A percentile compares a stretch with the other conserved stretches of the same genome.
These are phyloP conservation scores for Opisthocomus hoazin DNA, from an alignment of 2,113 vertebrate species.

Conservation along the genomic window DNA sequence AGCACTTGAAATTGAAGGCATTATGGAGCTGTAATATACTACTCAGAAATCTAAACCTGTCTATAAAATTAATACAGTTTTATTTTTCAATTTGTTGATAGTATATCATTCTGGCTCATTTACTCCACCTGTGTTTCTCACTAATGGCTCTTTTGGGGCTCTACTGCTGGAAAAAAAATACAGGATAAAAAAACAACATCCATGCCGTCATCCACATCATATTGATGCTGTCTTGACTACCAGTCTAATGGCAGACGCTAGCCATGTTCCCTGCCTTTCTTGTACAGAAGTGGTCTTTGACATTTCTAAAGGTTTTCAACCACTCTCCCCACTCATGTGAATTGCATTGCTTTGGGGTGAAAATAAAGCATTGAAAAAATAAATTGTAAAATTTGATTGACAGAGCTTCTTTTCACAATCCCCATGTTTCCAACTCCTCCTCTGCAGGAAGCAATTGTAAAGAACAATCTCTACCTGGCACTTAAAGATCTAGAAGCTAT, in stretches of 20 bases:
- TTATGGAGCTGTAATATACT: not conserved
- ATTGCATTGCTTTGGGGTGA: constrained; percentile 38
- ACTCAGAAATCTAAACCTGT: not conserved
- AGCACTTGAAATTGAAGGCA: not conserved
- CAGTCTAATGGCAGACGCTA: not conserved
- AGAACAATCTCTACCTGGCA: constrained; percentile 30
- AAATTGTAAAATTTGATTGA: constrained; percentile 48
- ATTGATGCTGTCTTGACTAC: not conserved
- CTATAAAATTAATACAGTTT: not conserved
- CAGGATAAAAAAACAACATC: not conserved
- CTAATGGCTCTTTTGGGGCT: not conserved
- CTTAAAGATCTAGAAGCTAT: constrained; percentile 28
- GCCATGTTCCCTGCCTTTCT: not conserved
- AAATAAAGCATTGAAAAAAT: constrained; percentile 38
- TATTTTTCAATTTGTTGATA: not conserved
- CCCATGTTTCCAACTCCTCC: not conserved
- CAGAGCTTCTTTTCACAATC: constrained; percentile 6
- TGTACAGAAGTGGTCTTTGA: not conserved
- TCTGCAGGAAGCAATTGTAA: constrained; percentile 26
- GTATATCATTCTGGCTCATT: not conserved
- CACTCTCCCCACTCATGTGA: constrained; percentile 7
- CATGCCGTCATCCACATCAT: not conserved
- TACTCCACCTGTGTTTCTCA: not conserved
- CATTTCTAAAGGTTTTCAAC: constrained; percentile 33
- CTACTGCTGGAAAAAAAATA: not conserved